Evolutionary conservation across 2,888 invertebrate genomes (phyloP).

Genomic region (Amphipyra tragopoginis): DNA sequence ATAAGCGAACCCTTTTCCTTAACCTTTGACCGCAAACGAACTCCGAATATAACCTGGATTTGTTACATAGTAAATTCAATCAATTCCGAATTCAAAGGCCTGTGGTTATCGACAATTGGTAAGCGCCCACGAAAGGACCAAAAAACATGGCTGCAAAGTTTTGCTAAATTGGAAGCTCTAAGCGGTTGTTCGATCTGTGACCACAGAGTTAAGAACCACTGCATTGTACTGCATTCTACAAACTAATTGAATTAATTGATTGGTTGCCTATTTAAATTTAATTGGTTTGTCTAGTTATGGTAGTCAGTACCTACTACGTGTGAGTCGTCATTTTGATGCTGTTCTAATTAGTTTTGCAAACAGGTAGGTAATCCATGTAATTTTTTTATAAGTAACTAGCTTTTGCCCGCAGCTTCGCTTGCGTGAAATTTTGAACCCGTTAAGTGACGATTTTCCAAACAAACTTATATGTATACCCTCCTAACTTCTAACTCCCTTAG

Average conservation of each 20-base stretch:
- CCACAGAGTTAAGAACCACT: too few relatives aligned
- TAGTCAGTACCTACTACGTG: background rate
- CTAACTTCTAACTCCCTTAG: too few relatives aligned
- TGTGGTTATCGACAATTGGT: slow-evolving; percentile 11
- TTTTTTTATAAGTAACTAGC: too few relatives aligned
- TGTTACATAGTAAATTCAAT: slow-evolving; percentile 25
- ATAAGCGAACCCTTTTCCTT: slow-evolving; percentile 14
- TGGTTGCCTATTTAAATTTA: slow-evolving; percentile 11
- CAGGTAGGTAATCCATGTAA: too few relatives aligned
- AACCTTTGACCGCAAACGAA: slow-evolving; percentile 6
- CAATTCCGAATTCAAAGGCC: slow-evolving; percentile 8
- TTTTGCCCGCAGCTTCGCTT: too few relatives aligned
- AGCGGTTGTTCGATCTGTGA: too few relatives aligned
- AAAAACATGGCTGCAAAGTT: background rate
- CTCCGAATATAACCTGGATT: slow-evolving; percentile 8
- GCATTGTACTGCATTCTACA: slow-evolving; percentile 8
- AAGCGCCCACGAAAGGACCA: background rate
- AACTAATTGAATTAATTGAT: slow-evolving; percentile 22
- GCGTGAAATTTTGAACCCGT: too few relatives aligned
- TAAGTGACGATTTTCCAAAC: too few relatives aligned
- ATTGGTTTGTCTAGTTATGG: slow-evolving; percentile 7
- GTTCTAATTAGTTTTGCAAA: background rate
- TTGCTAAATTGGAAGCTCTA: too few relatives aligned
- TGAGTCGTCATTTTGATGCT: background rate
- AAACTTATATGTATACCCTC: too few relatives aligned